Base-by-base conservation (phyloP, 2,888 invertebrate genomes). In the Acanthosepion esculentum region DNA sequence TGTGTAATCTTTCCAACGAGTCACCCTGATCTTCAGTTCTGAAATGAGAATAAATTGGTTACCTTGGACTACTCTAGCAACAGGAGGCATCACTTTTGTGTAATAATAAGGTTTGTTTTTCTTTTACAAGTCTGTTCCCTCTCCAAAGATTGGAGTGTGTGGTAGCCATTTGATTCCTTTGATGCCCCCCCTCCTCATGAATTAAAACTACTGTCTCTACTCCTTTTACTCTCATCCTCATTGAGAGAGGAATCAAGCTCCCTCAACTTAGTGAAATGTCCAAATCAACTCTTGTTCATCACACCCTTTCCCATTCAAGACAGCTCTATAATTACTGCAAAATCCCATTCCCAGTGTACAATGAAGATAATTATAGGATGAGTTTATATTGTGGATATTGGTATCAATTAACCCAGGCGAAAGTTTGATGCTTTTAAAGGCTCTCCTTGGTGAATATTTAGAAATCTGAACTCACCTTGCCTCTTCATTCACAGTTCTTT, bases 321-420 rank as follows among this genome's bases (percentile, higher is more conserved):
- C 78, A 78, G n/a, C 78, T 78, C 78, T 78, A 33, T 78, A 78
- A 78, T 78, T 78, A 78, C 78, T 5, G 15, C 78, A 78, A 78
- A 33, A 78, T 78, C n/a, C n/a, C 78, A 78, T 33, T 78, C 78
- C 78, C 78, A 78, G 78, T n/a, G n/a, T 78, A 78, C n/a, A 78
- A 78, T 78, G 78, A 78, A 78, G n/a, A 78, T 78, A 78, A 78
- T 78, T 78, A 78, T 78, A 78, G 78, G 78, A 78, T 78, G n/a
- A 33, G 18, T 78, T 78, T 33, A 78, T 78, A n/a, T 78, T 78
- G 15, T 78, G n/a, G 78, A 78, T 78, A 78, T 78, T 78, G n/a
- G n/a, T 78, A 78, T 78, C 78, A 78, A 78, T n/a, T 78, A 78
- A 78, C n/a, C 29, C 29, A 78, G 2, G n/a, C 18, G 33, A 15